Percentiles rank a stretch among this genome's conserved stretches.
These are phyloP conservation scores for Pelodiscus sinensis DNA, from an alignment of 2,113 vertebrate genomes.

Conservation along the genomic window DNA sequence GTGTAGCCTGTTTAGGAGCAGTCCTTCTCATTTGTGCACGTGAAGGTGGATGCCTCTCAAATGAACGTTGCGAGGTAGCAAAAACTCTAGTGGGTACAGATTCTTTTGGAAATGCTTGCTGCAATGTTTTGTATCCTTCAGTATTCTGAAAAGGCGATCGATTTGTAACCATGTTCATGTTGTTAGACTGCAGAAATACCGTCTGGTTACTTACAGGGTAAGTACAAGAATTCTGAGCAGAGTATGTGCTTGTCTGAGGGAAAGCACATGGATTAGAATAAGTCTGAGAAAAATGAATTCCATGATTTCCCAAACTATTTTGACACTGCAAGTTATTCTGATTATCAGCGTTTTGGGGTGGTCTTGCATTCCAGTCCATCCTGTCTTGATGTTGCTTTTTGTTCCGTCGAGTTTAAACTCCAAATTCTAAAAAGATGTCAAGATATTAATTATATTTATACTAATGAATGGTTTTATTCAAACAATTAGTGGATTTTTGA, in stretches of 20 bases:
- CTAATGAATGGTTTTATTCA: too few relatives aligned
- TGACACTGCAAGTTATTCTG: slow-evolving; percentile 13
- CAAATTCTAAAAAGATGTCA: slow-evolving; percentile 57
- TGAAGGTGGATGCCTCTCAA: background rate
- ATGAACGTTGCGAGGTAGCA: slow-evolving; percentile 35
- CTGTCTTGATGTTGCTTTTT: background rate
- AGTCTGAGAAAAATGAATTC: slow-evolving; percentile 28
- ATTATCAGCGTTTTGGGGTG: slow-evolving; percentile 2
- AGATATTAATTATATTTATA: background rate
- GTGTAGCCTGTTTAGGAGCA: slow-evolving; percentile 10
- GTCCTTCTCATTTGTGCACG: background rate
- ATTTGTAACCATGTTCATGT: slow-evolving; percentile 11
- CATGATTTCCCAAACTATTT: slow-evolving; percentile 17
- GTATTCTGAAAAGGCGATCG: slow-evolving; percentile 2
- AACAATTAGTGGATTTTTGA: too few relatives aligned
- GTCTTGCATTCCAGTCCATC: slow-evolving; percentile 79
- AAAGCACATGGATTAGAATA: slow-evolving; percentile 18
- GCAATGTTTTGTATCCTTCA: slow-evolving; percentile 33
- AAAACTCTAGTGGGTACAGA: slow-evolving; percentile 40
- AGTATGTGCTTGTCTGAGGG: slow-evolving; percentile 24
- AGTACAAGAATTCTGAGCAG: slow-evolving; percentile 46
- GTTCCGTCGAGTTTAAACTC: slow-evolving; percentile 21
- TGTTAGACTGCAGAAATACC: slow-evolving; percentile 1
- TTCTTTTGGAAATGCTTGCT: slow-evolving; percentile 42
- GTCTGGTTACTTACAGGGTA: slow-evolving; percentile 58